Conservation (phyloP, 2,797 vertebrate species). For the Nannoperca australis region DNA sequence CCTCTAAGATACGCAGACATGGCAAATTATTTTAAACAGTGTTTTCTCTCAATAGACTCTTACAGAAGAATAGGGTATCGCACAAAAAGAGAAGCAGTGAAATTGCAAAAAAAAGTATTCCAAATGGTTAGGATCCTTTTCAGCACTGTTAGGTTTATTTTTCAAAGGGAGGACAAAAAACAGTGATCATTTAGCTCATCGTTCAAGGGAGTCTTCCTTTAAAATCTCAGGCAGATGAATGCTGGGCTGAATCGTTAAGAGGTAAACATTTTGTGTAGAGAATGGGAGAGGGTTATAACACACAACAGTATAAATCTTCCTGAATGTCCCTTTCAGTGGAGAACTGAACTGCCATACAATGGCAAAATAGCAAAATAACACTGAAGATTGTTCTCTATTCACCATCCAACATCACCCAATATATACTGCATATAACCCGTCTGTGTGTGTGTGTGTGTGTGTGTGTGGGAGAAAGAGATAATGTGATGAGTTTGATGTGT, state of each 20-base stretch:
- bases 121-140: not conserved
- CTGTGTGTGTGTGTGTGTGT: too few species aligned
- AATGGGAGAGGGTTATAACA: conserved; percentile 19
- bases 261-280: conserved; percentile 22
- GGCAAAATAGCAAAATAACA: conserved; percentile 21
- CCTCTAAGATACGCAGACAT: not conserved
- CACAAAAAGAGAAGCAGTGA: not conserved
- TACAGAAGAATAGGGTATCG: not conserved
- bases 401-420: conserved; percentile 5
- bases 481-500: conserved; percentile 39
- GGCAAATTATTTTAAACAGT: not conserved
- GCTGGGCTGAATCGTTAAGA: conserved; percentile 7
- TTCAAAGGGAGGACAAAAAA: conserved; percentile 2
- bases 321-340: conserved; percentile 13
- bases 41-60: not conserved
- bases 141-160: not conserved
- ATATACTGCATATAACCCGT: not conserved
- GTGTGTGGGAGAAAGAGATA: not conserved
- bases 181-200: not conserved
- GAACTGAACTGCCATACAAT: not conserved
- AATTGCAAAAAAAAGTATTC: not conserved
- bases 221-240: conserved; percentile 8
- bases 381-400: conserved; percentile 8
- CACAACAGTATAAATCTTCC: conserved; percentile 19
- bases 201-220: conserved; percentile 1